These are phyloP conservation scores for Ailurus styani DNA, from an alignment of 2,113 vertebrate species.

Conservation along the genomic window DNA sequence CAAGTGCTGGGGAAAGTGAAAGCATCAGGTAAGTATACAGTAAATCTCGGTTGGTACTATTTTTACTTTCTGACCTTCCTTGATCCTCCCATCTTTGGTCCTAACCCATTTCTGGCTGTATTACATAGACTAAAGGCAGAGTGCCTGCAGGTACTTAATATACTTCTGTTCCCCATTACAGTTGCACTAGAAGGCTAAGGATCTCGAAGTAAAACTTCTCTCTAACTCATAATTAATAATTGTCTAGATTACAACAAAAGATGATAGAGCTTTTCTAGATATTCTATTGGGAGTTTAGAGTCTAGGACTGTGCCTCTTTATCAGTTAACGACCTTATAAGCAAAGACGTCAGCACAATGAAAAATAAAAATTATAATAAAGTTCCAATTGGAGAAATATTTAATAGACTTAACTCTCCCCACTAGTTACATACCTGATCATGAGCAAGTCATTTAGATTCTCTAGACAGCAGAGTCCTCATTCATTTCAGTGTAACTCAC, in stretches of 20 bases:
- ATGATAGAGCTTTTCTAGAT: background rate
- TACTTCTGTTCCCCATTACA: background rate
- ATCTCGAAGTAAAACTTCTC: background rate
- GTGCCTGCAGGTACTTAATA: background rate
- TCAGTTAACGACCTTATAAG: background rate
- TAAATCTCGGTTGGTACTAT: background rate
- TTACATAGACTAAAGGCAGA: background rate
- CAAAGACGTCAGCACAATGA: background rate
- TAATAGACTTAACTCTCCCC: background rate
- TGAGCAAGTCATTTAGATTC: background rate
- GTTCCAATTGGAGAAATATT: background rate
- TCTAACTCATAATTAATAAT: background rate
- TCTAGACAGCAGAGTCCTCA: background rate
- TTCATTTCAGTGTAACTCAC: background rate
- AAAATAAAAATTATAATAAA: background rate
- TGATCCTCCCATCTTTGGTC: background rate
- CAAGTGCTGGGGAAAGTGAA: background rate
- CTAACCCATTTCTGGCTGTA: background rate
- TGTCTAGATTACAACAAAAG: background rate
- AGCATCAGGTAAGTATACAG: background rate
- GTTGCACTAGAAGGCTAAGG: background rate
- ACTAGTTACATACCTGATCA: background rate
- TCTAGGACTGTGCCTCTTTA: background rate
- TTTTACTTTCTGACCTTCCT: background rate
- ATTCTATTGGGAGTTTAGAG: background rate